Percentiles rank a stretch among this genome's conserved stretches.
phyloP scores from a whole-genome alignment of 2,797 vertebrate genomes.

The Sebastes steindachneri region DNA sequence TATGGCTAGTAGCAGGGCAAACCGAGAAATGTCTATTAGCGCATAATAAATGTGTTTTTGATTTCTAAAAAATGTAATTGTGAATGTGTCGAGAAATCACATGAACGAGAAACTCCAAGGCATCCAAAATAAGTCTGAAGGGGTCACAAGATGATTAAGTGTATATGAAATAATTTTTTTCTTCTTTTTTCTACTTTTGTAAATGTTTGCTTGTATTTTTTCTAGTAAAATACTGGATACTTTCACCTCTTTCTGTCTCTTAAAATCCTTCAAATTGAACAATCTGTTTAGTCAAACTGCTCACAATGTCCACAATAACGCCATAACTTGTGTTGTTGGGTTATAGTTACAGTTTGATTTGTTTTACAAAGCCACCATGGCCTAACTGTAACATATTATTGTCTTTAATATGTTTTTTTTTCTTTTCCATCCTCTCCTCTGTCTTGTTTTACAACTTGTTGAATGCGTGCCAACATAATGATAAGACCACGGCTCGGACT shows the following conservation, averaged over 20 bases:
- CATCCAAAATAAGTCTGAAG: not conserved
- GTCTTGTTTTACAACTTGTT: not conserved
- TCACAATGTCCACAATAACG: not conserved
- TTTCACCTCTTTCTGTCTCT: not conserved
- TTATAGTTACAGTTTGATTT: not conserved
- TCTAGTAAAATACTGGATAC: not conserved
- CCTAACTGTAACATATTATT: not conserved
- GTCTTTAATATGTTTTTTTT: not conserved
- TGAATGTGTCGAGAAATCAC: too few species aligned
- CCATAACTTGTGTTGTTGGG: not conserved
- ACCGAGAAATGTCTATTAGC: not conserved
- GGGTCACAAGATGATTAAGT: not conserved
- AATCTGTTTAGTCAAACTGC: not conserved
- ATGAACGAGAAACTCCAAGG: not conserved
- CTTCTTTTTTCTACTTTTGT: too few species aligned
- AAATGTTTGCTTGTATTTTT: not conserved
- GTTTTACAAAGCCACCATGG: not conserved
- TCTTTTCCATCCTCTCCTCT: not conserved
- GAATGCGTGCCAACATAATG: not conserved
- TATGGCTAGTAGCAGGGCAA: rapidly evolving
- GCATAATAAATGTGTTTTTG: not conserved
- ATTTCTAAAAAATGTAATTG: rapidly evolving
- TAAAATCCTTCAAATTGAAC: not conserved
- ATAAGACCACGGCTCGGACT: not conserved
- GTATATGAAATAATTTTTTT: not conserved